Conservation (phyloP, 2,797 vertebrate genomes). For the Linurgus olivaceus region DNA sequence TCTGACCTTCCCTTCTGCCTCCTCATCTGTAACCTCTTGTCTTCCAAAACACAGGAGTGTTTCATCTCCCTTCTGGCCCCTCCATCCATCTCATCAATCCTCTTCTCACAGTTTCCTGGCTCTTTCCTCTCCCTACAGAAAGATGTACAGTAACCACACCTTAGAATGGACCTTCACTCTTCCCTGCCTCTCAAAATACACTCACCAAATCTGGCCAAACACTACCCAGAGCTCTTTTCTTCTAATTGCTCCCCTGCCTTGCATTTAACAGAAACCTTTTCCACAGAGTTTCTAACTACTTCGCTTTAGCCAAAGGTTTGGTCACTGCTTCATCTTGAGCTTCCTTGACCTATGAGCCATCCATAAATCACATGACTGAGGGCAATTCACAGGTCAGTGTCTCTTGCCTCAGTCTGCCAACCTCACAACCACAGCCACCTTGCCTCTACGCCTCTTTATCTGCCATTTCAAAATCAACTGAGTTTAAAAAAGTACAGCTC, state of each 20-base stretch:
- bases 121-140: not conserved
- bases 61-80: not conserved
- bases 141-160: not conserved
- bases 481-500: not conserved
- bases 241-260: not conserved
- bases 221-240: not conserved
- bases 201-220: not conserved
- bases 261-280: not conserved
- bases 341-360: not conserved
- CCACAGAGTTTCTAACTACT: not conserved
- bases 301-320: rapidly evolving
- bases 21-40: not conserved
- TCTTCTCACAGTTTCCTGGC: not conserved
- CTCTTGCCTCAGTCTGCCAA: not conserved
- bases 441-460: not conserved
- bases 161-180: not conserved
- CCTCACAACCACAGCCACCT: not conserved
- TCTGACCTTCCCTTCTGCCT: not conserved
- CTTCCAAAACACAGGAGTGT: not conserved
- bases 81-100: not conserved
- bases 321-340: not conserved
- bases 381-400: not conserved
- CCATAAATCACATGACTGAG: not conserved
- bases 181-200: not conserved
- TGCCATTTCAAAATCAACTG: not conserved